Base-by-base conservation (phyloP, 2,113 vertebrate genomes). In the Panthera uncia region DNA sequence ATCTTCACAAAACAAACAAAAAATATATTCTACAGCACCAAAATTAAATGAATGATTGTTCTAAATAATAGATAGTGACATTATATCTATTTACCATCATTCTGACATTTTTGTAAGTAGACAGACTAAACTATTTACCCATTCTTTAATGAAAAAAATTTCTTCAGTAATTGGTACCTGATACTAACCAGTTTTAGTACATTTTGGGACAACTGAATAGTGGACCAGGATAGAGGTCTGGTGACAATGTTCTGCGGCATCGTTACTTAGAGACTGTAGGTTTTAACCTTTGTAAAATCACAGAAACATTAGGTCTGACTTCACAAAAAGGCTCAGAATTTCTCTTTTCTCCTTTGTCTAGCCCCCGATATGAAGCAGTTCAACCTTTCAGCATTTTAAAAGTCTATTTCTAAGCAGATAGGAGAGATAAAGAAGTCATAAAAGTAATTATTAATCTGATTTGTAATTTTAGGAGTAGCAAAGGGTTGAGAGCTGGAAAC, bases 351-450 rank as follows among this genome's bases (percentile, higher is more conserved):
- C 18, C 38, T 97, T 92, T 84, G 8, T 68, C 31, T 84, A 95
- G 38, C 1, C 31, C 31, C 18, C 21, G 33, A 2, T 50, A 36
- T 79, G 36, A 89, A 29, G 33, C 29, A 90, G 14, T 92, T 93
- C 11, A 92, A 81, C 4, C 1, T 81, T 80, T 96, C 73, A 94
- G 76, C 92, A 92, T 82, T 94, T 96, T 55, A 84, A 71, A 80
- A 82, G 19, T 82, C 25, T 97, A 91, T 52, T 87, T 93, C 45
- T 63, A 41, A 7, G 29, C 12, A 87, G 71, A 78, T 96, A 66
- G 1, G 1, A 41, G 18, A 96, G 11, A 89, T 4, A 82, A 84
- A 25, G 25, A 91, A 52, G 29, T 16, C 12, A 38, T 69, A 31
- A 55, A 96, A 79, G 90, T 5, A 16, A 66, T 55, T 93, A 87